Evolutionary conservation across 2,113 vertebrate genomes (phyloP), one percentile per base, ranked within the genome.

Genomic region (Lepisosteus oculatus): DNA sequence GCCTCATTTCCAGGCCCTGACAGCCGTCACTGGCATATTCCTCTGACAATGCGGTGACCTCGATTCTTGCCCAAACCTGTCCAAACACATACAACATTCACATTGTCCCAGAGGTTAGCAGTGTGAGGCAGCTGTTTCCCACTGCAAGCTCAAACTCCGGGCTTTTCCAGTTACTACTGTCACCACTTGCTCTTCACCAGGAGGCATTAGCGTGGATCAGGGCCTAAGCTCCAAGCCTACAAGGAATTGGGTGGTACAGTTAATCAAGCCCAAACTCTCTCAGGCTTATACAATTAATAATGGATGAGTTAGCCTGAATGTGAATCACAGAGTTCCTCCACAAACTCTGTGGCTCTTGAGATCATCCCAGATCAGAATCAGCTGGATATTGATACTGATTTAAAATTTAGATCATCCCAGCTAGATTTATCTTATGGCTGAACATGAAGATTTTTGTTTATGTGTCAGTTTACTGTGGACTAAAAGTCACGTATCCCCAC

Each of bases 91-190:
- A 70, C 79, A 83, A 79, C 79, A 82, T 85, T 85, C 80, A 83
- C 82, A 85, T 83, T 89, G 86, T 86, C 89, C 81, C 81, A 86
- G 79, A 85, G 85, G 83, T 86, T 85, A 87, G 87, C 77, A 81
- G 82, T 86, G 83, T 81, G 76, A 79, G 84, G 84, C 90, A 92
- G 85, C 88, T 89, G 85, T 86, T 90, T 90, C 78, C 79, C 78
- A 80, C 70, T 81, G 84, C 77, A 86, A 75, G 76, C 82, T 83
- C 75, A 74, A 79, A 76, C 66, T 72, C 76, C 51, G 68, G 81
- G 74, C 68, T 80, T 81, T 84, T 78, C 76, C 51, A 72, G 71
- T 65, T 75, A 65, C 61, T 71, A 66, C 63, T 47, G 67, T 68
- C 29, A 69, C 55, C 71, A 71, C 54, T 59, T 67, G 70, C 51